Base-by-base conservation (phyloP, 2,888 invertebrate genomes). In the Drosophila eohydei region DNA sequence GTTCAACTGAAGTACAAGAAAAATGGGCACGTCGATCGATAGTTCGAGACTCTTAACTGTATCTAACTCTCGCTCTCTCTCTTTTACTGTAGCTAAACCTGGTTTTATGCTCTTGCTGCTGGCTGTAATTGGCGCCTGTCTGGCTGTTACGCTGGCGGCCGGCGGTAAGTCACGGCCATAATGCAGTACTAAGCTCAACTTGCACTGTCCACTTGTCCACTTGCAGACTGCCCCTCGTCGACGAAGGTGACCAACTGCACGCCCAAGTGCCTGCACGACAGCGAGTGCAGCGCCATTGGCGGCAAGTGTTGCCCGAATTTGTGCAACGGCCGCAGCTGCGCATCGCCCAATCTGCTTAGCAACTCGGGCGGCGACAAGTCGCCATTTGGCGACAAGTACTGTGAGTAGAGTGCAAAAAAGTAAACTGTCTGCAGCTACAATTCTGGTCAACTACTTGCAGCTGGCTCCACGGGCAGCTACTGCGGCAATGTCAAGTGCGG, bases 401-500 rank as follows among this genome's bases (percentile, higher is more conserved):
- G 93, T 90, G 85, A 92, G 93, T 85, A 78, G 34, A 48, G 4
- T 11, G 21, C n/a, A 21, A 21, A 21, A 21, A 21, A 21, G 21
- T 1, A 21, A 21, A 21, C 21, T 21, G 21, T 21, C 21, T 21
- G 21, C 21, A 21, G 9, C 11, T 21, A 9, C 12, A 43, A 43
- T 21, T 1, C 4, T 32, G 4, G 1, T 32, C 0, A 16, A 21
- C 32, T 9, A 56, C 21, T 55, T 74, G 60, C 69, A 78, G 91
- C 83, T 60, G 82, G 80, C 48, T 93, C 93, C 2, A 90, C 94
- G 3, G 95, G 95, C 0, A 92, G 94, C 2, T 95, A 95, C 87
- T 96, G 96, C 83, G 95, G 95, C 82, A 96, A 96, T 84, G 94
- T 94, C 12, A 96, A 95, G 91, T 96, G 96, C 88, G 94, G 94